Conservation (phyloP, 1,140 invertebrate species). For the Drosophila grimshawi region DNA sequence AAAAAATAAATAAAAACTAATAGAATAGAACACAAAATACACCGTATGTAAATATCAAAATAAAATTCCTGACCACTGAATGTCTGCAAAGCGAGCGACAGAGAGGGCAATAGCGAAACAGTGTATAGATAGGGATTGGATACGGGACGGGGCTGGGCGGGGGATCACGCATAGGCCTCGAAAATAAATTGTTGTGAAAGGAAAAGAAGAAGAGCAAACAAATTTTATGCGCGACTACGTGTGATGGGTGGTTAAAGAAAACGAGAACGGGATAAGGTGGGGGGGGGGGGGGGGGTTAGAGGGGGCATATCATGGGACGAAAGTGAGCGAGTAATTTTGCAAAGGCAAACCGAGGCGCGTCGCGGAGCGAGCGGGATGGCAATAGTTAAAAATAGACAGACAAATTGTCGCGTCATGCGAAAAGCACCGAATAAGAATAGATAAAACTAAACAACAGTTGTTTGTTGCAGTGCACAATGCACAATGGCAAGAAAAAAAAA, state of each 20-base stretch:
- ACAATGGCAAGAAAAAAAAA: constrained; percentile 10
- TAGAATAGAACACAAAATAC: constrained; percentile 5
- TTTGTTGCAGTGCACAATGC: constrained; percentile 47
- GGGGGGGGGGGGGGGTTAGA: background rate
- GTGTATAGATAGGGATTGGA: background rate
- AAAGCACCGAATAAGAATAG: constrained; percentile 33
- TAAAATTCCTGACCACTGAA: constrained; percentile 72
- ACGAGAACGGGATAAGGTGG: too few species aligned
- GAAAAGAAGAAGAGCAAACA: background rate
- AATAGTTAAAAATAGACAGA: constrained; percentile 73
- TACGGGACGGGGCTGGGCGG: background rate
- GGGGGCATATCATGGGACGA: constrained; percentile 26
- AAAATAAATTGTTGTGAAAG: constrained; percentile 44
- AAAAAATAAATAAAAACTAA: constrained; percentile 12
- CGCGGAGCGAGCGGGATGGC: constrained; percentile 17
- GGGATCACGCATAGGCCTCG: constrained; percentile 60
- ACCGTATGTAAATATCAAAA: constrained; percentile 61
- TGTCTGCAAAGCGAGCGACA: constrained; percentile 47
- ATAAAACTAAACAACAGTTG: constrained; percentile 37
- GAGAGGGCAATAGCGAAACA: background rate
- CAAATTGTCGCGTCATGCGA: constrained; percentile 77
- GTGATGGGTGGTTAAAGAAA: too few species aligned
- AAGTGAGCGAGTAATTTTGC: constrained; percentile 41
- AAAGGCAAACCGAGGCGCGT: background rate
- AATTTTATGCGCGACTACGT: constrained; percentile 28